phyloP scores from a whole-genome alignment of 2,888 invertebrate genomes.

The Himalopsyche japonica region DNA sequence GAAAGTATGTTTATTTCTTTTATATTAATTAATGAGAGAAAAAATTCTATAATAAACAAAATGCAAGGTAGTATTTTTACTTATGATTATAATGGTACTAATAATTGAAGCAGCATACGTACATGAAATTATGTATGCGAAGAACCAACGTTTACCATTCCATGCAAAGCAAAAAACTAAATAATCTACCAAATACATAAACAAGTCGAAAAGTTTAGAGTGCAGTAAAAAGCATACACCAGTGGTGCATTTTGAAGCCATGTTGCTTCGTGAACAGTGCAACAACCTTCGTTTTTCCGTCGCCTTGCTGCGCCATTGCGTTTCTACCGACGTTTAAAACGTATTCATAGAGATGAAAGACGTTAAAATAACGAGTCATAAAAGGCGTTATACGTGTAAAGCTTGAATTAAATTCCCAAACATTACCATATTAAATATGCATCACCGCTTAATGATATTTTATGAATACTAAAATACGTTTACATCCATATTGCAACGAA shows the following conservation, averaged over 20 bases:
- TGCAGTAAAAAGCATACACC: background rate
- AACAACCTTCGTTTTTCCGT: background rate
- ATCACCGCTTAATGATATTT: background rate
- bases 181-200: background rate
- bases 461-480: background rate
- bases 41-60: no score
- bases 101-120: no score
- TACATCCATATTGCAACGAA: no score
- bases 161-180: no score
- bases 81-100: no score
- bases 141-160: no score
- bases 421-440: background rate
- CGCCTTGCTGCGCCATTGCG: background rate
- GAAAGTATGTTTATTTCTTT: no score
- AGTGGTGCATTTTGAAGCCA: background rate
- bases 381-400: background rate
- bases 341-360: background rate
- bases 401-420: background rate
- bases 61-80: no score
- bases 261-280: background rate
- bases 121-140: no score
- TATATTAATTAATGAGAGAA: no score
- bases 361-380: background rate
- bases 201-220: background rate
- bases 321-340: background rate